Evolutionary conservation across 2,113 vertebrate species (phyloP).

Genomic region (Triplophysa siluroides): DNA sequence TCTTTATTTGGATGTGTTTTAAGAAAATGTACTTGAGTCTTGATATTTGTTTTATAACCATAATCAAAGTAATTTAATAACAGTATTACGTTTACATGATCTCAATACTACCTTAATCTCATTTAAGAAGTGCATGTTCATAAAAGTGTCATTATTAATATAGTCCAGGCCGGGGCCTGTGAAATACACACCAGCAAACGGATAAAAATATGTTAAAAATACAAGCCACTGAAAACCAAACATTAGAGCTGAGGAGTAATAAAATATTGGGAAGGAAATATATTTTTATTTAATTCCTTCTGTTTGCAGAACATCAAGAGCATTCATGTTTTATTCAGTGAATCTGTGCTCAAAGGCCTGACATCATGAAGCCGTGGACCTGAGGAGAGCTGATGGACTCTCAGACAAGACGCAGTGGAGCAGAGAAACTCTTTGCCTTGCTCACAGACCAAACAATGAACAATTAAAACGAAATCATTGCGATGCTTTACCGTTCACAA

Average conservation of each 20-base stretch:
- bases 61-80: no score
- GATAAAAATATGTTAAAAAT: slow-evolving; percentile 41
- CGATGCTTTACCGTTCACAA: background rate
- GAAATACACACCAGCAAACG: slow-evolving; percentile 48
- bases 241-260: slow-evolving; percentile 35
- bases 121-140: no score
- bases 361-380: slow-evolving; percentile 44
- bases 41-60: no score
- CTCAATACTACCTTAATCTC: no score
- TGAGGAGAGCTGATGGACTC: background rate
- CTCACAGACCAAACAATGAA: slow-evolving; percentile 34
- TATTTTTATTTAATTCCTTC: slow-evolving; percentile 41
- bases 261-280: slow-evolving; percentile 39
- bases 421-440: slow-evolving; percentile 14
- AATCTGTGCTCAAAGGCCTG: slow-evolving; percentile 50
- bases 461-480: slow-evolving; percentile 36
- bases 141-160: slow-evolving; percentile 51
- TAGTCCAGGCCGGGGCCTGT: slow-evolving; percentile 45
- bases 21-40: no score
- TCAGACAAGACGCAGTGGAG: slow-evolving; percentile 23
- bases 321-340: slow-evolving; percentile 66
- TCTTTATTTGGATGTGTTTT: no score
- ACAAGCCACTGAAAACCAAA: slow-evolving; percentile 45
- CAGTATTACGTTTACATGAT: no score
- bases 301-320: slow-evolving; percentile 56